Conservation (phyloP, 2,113 vertebrate species). For the Caloenas nicobarica region DNA sequence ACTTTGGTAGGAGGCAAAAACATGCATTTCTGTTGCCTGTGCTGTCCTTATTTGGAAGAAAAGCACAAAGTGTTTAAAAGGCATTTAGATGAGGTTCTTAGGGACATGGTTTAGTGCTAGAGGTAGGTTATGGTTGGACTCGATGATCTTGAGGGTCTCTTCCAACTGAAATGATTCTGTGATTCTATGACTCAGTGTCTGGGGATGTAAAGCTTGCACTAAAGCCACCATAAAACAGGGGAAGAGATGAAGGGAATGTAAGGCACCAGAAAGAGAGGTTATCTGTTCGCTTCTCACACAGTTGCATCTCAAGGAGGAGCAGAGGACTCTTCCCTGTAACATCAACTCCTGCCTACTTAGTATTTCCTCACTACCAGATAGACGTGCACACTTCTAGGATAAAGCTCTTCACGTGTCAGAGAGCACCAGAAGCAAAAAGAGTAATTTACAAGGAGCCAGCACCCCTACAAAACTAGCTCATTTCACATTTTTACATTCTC, state of each 20-base stretch:
- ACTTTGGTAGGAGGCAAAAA: not conserved
- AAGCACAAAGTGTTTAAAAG: not conserved
- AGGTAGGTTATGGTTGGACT: no score
- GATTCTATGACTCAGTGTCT: not conserved
- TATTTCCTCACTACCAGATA: not conserved
- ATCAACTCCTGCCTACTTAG: not conserved
- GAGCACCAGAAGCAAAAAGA: not conserved
- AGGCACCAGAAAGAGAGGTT: not conserved
- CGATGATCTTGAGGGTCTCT: no score
- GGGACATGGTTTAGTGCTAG: no score
- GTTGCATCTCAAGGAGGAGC: not conserved
- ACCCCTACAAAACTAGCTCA: not conserved
- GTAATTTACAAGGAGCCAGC: not conserved
- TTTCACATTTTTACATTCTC: constrained; percentile 9
- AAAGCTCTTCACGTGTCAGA: not conserved
- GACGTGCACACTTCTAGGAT: not conserved
- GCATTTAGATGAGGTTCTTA: no score
- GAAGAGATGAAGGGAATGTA: not conserved
- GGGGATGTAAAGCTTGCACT: not conserved
- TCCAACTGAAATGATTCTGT: no score
- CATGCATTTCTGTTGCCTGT: not conserved
- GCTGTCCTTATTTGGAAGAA: not conserved
- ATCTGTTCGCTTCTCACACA: not conserved
- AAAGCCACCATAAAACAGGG: not conserved
- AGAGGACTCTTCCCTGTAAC: not conserved